phyloP scores from a whole-genome alignment of 1,140 invertebrate genomes.

The Cardiocondyla obscurior region DNA sequence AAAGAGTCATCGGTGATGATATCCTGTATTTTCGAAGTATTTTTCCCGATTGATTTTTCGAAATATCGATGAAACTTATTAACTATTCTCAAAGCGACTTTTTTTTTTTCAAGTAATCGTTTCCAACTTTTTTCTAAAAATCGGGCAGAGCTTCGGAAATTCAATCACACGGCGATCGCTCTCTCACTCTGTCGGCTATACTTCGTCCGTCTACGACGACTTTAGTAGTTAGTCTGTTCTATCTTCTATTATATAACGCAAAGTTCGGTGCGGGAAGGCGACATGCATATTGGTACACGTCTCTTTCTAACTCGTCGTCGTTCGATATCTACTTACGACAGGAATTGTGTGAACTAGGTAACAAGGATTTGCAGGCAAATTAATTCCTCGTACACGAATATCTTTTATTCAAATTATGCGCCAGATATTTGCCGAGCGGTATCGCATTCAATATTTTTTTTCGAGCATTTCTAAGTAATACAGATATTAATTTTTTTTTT shows the following conservation, averaged over 20 bases:
- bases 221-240: constrained; percentile 78
- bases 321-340: constrained; percentile 9
- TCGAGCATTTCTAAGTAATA: not conserved
- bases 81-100: not conserved
- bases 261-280: constrained; percentile 19
- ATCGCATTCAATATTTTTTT: not conserved
- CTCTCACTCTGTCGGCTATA: constrained; percentile 61
- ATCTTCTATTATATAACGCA: constrained; percentile 67
- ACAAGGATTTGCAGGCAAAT: constrained; percentile 60
- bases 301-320: constrained; percentile 45
- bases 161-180: constrained; percentile 52
- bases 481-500: not conserved
- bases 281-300: constrained; percentile 25
- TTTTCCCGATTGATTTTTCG: not conserved
- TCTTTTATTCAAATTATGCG: not conserved
- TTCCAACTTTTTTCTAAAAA: not conserved
- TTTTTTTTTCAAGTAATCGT: not conserved
- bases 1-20: constrained; percentile 65
- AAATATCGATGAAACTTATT: not conserved
- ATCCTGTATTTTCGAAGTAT: constrained; percentile 40
- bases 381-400: constrained; percentile 48
- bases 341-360: constrained; percentile 17
- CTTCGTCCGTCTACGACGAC: constrained; percentile 70
- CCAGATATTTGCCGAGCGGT: not conserved
- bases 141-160: constrained; percentile 38